A percentile compares a stretch with the other conserved stretches of the same genome.
Evolutionary conservation across 2,888 invertebrate species (phyloP).

Genomic region (Meghimatium bilineatum): DNA sequence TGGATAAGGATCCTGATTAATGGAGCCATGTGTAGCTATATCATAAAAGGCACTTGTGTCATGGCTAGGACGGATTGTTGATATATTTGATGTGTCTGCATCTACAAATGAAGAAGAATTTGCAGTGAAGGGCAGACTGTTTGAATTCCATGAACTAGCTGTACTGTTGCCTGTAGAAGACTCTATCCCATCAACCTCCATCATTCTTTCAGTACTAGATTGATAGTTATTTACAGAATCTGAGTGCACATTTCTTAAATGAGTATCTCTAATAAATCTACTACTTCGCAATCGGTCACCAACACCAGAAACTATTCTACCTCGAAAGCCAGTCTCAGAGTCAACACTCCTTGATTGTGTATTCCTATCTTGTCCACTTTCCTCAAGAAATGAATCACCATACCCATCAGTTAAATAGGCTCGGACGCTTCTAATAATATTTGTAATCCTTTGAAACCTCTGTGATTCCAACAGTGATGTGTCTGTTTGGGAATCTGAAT

Average conservation of each 20-base stretch:
- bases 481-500: neutral
- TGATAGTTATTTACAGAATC: neutral
- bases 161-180: neutral
- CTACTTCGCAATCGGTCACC: neutral
- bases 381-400: neutral
- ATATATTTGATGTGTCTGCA: neutral
- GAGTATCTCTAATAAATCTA: neutral
- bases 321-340: neutral
- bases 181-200: neutral
- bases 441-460: slow-evolving; percentile 7
- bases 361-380: neutral
- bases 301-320: neutral
- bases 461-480: neutral
- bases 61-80: neutral
- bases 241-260: neutral
- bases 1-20: neutral
- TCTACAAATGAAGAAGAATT: neutral
- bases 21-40: neutral
- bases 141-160: neutral
- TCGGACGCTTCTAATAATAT: slow-evolving; percentile 1
- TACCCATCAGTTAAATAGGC: neutral
- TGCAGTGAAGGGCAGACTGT: neutral
- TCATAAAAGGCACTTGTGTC: neutral
- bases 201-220: neutral
- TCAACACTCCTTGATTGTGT: neutral